Percentiles rank a stretch among this genome's conserved stretches.
Evolutionary conservation across 2,888 invertebrate genomes (phyloP).

Genomic region (Mechanitis messenoides): DNA sequence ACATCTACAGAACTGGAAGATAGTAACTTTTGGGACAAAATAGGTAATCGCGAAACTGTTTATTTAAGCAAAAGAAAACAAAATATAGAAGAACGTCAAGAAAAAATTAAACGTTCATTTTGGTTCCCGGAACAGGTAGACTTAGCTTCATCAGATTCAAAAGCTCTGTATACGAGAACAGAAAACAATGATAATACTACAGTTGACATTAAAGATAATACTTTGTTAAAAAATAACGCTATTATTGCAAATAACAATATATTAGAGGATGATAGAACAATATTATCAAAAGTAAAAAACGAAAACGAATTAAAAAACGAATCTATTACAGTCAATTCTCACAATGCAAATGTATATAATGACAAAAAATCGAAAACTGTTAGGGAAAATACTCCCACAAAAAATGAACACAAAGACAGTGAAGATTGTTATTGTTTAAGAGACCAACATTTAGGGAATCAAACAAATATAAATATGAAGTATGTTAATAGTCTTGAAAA

Average conservation of each 20-base stretch:
- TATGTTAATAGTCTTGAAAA: no score
- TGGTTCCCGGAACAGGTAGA: constrained; percentile 58
- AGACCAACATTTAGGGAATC: no score
- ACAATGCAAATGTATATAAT: neutral
- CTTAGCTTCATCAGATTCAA: neutral
- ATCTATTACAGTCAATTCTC: neutral
- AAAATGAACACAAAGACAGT: no score
- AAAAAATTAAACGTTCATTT: constrained; percentile 51
- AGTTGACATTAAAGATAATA: neutral
- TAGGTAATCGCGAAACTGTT: constrained; percentile 80
- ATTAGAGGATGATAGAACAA: neutral
- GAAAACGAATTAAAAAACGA: neutral
- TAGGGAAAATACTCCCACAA: no score
- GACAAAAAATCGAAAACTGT: neutral
- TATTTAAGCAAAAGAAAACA: constrained; percentile 77
- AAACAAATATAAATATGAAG: no score
- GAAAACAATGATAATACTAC: neutral
- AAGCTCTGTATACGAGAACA: neutral
- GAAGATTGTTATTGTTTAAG: no score
- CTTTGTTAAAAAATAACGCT: neutral
- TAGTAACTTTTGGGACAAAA: constrained; percentile 80
- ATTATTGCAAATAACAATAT: neutral
- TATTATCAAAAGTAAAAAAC: neutral
- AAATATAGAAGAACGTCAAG: constrained; percentile 60
- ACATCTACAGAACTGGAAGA: constrained; percentile 62